Percentiles rank a stretch among this genome's conserved stretches.
These are phyloP conservation scores for Lepidocyrtinus sp. DNA, from an alignment of 2,888 invertebrate species.

Conservation along the genomic window DNA sequence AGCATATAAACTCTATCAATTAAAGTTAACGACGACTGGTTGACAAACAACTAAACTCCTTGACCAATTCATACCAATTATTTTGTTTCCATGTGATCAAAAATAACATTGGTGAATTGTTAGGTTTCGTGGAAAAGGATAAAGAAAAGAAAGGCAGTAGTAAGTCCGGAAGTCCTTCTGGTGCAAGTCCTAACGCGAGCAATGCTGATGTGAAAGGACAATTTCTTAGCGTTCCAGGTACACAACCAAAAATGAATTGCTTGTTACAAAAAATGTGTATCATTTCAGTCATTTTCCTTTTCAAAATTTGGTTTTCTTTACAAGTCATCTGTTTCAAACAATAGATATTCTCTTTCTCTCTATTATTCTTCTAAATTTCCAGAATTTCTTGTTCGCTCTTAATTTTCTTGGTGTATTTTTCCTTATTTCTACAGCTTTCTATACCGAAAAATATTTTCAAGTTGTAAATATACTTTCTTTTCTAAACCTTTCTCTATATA, in stretches of 20 bases:
- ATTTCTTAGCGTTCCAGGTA: slow-evolving; percentile 77
- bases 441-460: too few species aligned
- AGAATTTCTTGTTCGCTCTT: too few species aligned
- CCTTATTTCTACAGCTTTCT: too few species aligned
- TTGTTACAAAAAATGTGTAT: slow-evolving; percentile 43
- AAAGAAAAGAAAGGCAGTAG: slow-evolving; percentile 65
- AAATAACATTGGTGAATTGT: slow-evolving; percentile 40
- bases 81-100: slow-evolving; percentile 25
- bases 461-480: neutral
- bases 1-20: too few species aligned
- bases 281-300: slow-evolving; percentile 53
- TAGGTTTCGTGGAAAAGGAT: slow-evolving; percentile 69
- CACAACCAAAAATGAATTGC: slow-evolving; percentile 50
- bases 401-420: too few species aligned
- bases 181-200: slow-evolving; percentile 71
- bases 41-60: too few species aligned
- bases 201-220: slow-evolving; percentile 76
- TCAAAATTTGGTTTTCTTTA: too few species aligned
- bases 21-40: too few species aligned
- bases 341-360: too few species aligned
- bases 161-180: slow-evolving; percentile 67
- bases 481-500: neutral
- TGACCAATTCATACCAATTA: too few species aligned
- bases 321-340: too few species aligned
- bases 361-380: too few species aligned